Evolutionary conservation across 2,797 vertebrate species (phyloP).

Genomic region (Botia almorhae): DNA sequence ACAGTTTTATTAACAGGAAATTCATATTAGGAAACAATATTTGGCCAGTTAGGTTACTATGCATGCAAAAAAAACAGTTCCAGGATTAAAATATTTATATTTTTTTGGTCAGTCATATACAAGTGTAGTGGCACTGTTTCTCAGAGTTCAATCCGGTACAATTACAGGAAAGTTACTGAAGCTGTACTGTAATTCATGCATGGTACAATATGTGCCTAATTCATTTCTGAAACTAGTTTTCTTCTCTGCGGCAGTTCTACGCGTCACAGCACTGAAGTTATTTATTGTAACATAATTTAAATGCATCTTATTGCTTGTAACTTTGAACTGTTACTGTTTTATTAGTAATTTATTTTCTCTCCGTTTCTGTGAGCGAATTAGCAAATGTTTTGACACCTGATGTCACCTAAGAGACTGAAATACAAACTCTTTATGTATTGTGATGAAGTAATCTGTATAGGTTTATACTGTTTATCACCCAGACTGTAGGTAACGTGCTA

Average conservation of each 20-base stretch:
- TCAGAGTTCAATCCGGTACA: not conserved
- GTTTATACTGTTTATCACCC: not conserved
- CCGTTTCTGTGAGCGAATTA: not conserved
- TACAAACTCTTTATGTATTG: not conserved
- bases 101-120: too few species aligned
- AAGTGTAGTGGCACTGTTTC: not conserved
- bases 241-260: not conserved
- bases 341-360: too few species aligned
- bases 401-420: not conserved
- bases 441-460: not conserved
- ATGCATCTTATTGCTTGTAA: too few species aligned
- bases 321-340: not conserved
- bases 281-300: not conserved
- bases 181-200: not conserved
- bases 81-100: too few species aligned
- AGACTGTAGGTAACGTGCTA: not conserved
- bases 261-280: slow-evolving; percentile 17
- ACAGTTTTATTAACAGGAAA: too few species aligned
- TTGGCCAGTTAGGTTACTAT: too few species aligned
- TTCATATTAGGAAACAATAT: too few species aligned
- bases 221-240: slow-evolving; percentile 28
- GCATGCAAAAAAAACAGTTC: too few species aligned
- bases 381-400: not conserved
- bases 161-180: not conserved
- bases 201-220: slow-evolving; percentile 11